Conservation (phyloP, 2,888 invertebrate species). For the Papilio protenor region DNA sequence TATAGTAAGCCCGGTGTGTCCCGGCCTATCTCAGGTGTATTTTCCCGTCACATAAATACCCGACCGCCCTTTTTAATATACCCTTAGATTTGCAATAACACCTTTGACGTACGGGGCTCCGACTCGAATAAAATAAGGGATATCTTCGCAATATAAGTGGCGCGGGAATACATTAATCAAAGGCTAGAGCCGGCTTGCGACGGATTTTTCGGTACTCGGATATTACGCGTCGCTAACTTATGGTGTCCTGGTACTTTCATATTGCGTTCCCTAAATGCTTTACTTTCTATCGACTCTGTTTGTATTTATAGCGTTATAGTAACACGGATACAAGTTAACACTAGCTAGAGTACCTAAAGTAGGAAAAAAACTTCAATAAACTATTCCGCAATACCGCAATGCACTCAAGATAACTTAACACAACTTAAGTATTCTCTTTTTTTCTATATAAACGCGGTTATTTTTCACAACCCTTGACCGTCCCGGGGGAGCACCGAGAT, state of each 20-base stretch:
- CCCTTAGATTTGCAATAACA: constrained; percentile 81
- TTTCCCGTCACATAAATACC: constrained; percentile 78
- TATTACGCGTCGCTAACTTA: constrained; percentile 77
- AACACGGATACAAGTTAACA: constrained; percentile 35
- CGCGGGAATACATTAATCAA: constrained; percentile 82
- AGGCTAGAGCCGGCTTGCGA: constrained; percentile 56
- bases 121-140: constrained; percentile 64
- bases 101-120: constrained; percentile 70
- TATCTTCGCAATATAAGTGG: constrained; percentile 75
- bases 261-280: constrained; percentile 56
- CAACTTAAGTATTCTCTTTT: constrained; percentile 38
- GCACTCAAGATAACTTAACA: constrained; percentile 35
- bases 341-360: not conserved
- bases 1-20: constrained; percentile 39
- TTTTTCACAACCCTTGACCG: constrained; percentile 52
- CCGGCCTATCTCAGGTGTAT: constrained; percentile 51
- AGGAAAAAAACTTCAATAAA: not conserved
- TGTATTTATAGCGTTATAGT: constrained; percentile 52
- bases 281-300: constrained; percentile 50
- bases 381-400: constrained; percentile 25
- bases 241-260: constrained; percentile 66
- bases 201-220: constrained; percentile 68
- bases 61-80: constrained; percentile 79
- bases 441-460: constrained; percentile 39
- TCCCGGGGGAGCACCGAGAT: constrained; percentile 50